Evolutionary conservation across 2,113 vertebrate species (phyloP).

Genomic region (Tachysurus vachellii): DNA sequence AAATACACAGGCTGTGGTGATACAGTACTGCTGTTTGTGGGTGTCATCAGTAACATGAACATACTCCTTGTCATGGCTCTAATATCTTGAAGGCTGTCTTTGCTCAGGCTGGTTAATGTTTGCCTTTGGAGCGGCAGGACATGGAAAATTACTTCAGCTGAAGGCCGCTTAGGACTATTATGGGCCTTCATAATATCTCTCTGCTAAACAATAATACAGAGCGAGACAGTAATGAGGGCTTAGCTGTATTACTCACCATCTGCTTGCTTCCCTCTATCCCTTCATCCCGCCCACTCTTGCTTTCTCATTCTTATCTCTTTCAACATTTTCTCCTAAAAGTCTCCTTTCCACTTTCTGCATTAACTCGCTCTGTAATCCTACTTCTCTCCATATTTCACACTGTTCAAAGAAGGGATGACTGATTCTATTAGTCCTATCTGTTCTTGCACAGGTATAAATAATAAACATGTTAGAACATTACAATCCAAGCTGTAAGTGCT

Average conservation of each 20-base stretch:
- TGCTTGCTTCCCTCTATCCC: conserved; percentile 42
- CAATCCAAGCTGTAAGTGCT: background rate
- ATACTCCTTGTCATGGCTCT: background rate
- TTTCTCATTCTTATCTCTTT: conserved; percentile 50
- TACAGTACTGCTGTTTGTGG: background rate
- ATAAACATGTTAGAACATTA: background rate
- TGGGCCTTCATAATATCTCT: conserved; percentile 64
- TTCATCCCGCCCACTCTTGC: conserved; percentile 22
- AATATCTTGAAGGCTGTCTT: conserved; percentile 24
- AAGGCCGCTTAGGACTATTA: conserved; percentile 66
- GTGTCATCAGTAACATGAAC: background rate
- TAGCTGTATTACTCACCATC: conserved; percentile 63
- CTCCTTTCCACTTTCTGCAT: background rate
- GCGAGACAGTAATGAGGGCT: conserved; percentile 61
- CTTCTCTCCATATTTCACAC: conserved; percentile 7
- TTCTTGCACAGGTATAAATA: background rate
- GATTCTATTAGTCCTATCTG: conserved; percentile 12
- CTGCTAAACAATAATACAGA: conserved; percentile 65
- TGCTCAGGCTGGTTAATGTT: conserved; percentile 52
- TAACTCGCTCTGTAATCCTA: conserved; percentile 8
- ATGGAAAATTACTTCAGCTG: conserved; percentile 57
- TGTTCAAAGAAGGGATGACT: background rate
- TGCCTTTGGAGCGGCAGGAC: conserved; percentile 60
- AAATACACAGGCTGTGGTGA: background rate
- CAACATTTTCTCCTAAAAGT: conserved; percentile 22